Evolutionary conservation across 2,113 vertebrate species (phyloP).

Genomic region (Podarcis muralis): DNA sequence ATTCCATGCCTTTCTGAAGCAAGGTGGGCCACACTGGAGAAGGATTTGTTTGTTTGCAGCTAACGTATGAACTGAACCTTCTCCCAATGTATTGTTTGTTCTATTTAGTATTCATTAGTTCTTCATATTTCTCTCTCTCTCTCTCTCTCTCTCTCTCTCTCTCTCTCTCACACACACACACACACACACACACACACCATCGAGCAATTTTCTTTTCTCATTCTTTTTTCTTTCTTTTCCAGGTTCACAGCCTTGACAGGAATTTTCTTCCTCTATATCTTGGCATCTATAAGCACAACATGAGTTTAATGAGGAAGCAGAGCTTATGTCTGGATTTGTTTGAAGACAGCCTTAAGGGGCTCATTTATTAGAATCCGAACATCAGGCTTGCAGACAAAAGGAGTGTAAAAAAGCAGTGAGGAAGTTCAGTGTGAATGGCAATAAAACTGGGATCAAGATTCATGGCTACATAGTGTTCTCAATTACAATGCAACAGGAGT

Average conservation of each 20-base stretch:
- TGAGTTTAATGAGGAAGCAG: conserved; percentile 29
- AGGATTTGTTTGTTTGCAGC: not conserved
- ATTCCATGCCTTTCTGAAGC: not conserved
- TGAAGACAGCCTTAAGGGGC: not conserved
- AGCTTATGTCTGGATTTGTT: conserved; percentile 14
- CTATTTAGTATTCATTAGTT: not conserved
- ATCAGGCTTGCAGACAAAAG: conserved; percentile 27
- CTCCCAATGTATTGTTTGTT: not conserved
- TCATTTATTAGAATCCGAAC: conserved; percentile 25
- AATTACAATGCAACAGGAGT: not conserved
- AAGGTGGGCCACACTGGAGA: not conserved
- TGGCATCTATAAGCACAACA: not conserved
- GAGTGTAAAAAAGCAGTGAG: conserved; percentile 19
- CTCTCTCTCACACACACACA: no score
- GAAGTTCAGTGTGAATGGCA: conserved; percentile 3
- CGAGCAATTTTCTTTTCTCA: not conserved
- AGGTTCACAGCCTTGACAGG: conserved; percentile 25
- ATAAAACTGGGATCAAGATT: not conserved
- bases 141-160: no score
- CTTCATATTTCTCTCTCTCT: not conserved
- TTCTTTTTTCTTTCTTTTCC: not conserved
- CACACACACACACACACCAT: no score
- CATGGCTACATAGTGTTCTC: not conserved
- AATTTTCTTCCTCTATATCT: conserved; percentile 32
- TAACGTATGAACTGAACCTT: not conserved